Evolutionary conservation across 2,888 invertebrate genomes (phyloP).

Genomic region (Catocala sponsa): DNA sequence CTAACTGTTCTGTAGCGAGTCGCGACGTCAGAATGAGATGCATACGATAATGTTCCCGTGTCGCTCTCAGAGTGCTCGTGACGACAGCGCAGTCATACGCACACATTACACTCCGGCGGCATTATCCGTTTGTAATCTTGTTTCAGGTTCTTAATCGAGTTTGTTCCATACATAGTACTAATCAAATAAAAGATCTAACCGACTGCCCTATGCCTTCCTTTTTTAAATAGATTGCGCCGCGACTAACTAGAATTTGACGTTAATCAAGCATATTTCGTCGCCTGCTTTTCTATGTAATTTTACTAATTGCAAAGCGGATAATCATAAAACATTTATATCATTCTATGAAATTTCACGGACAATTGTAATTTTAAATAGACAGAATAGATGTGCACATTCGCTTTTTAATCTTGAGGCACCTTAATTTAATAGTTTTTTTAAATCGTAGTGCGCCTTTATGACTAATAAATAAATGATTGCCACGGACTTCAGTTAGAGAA

Average conservation of each 20-base stretch:
- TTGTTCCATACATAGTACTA: conserved; percentile 32
- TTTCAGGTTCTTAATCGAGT: conserved; percentile 54
- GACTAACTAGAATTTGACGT: conserved; percentile 18
- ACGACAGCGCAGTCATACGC: conserved; percentile 51
- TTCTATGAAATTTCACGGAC: conserved; percentile 31
- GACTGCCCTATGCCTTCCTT: conserved; percentile 10
- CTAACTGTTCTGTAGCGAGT: conserved; percentile 71
- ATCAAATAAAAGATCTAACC: conserved; percentile 40
- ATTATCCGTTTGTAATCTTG: conserved; percentile 51
- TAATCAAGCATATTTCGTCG: conserved; percentile 25
- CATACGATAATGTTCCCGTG: conserved; percentile 56
- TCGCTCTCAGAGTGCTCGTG: conserved; percentile 50
- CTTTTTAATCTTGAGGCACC: conserved; percentile 37
- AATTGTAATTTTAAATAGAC: conserved; percentile 26
- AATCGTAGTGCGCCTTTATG: conserved; percentile 23
- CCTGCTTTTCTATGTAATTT: conserved; percentile 24
- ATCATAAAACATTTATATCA: conserved; percentile 17
- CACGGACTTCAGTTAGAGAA: conserved; percentile 25
- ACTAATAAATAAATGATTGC: conserved; percentile 45
- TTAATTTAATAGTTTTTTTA: background rate
- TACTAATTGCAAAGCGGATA: conserved; percentile 7
- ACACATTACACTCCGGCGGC: conserved; percentile 41
- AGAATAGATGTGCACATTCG: conserved; percentile 17
- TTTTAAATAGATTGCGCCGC: conserved; percentile 20
- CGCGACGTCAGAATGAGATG: conserved; percentile 58